These are phyloP conservation scores for Spheniscus mendiculus DNA, from an alignment of 2,113 vertebrate species.

Conservation along the genomic window DNA sequence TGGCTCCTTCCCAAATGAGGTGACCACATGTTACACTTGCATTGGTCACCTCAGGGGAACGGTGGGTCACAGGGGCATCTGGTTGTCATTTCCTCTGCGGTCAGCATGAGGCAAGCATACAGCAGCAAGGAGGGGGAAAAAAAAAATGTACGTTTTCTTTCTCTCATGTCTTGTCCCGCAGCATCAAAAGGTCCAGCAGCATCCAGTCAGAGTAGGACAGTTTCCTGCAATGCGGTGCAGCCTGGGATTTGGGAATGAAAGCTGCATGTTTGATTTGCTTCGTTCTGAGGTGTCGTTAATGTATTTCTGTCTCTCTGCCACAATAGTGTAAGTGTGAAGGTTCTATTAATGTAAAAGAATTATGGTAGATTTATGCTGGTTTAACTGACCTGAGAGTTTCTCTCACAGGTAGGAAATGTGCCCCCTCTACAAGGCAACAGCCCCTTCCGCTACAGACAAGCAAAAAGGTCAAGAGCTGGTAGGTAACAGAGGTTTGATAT, in stretches of 20 bases:
- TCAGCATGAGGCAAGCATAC: constrained; percentile 53
- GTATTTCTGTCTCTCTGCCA: background rate
- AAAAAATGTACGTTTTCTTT: background rate
- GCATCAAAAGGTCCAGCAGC: background rate
- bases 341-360: background rate
- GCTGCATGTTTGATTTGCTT: background rate
- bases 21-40: constrained; percentile 85
- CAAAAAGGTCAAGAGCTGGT: background rate
- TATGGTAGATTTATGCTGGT: background rate
- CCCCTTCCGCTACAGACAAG: background rate
- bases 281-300: background rate
- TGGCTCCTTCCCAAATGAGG: constrained; percentile 80
- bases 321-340: background rate
- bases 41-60: constrained; percentile 68
- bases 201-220: background rate
- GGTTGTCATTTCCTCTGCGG: constrained; percentile 85
- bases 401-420: background rate
- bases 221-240: background rate
- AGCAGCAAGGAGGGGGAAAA: background rate
- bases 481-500: background rate
- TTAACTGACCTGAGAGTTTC: background rate
- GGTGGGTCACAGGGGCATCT: constrained; percentile 74
- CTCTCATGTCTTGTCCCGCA: constrained; percentile 10
- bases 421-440: background rate
- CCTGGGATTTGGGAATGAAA: background rate